Conservation (phyloP, 2,888 invertebrate genomes). For the Nemapogon koenigi region DNA sequence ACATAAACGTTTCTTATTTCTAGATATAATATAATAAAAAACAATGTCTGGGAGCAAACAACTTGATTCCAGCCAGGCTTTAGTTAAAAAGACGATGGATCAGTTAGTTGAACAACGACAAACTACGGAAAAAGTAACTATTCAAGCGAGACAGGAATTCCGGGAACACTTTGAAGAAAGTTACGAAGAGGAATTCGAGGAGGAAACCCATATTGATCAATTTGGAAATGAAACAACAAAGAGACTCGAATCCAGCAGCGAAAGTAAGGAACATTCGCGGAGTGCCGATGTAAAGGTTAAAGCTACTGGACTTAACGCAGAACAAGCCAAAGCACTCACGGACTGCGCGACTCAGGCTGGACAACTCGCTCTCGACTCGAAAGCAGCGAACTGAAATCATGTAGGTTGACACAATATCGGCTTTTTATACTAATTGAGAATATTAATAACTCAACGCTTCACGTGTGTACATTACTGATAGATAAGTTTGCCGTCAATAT, state of each 20-base stretch:
- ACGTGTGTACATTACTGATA: no score
- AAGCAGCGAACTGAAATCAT: slow-evolving; percentile 42
- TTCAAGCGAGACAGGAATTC: slow-evolving; percentile 58
- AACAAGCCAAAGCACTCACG: slow-evolving; percentile 54
- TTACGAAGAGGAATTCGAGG: slow-evolving; percentile 58
- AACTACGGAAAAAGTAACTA: slow-evolving; percentile 44
- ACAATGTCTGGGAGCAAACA: slow-evolving; percentile 46
- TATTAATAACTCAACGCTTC: no score
- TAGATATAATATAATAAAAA: slow-evolving; percentile 15
- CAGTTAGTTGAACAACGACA: slow-evolving; percentile 45
- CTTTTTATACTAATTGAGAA: no score
- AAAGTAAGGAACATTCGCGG: slow-evolving; percentile 54
- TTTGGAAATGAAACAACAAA: slow-evolving; percentile 52
- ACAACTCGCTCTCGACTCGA: slow-evolving; percentile 54
- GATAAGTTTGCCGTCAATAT: no score
- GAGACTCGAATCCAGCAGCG: slow-evolving; percentile 51
- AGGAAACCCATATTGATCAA: slow-evolving; percentile 53
- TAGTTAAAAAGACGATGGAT: slow-evolving; percentile 57
- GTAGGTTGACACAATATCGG: slow-evolving; percentile 4
- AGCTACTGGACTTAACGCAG: slow-evolving; percentile 48
- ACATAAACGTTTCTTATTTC: no score
- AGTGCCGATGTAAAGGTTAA: slow-evolving; percentile 58
- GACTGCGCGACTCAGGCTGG: slow-evolving; percentile 57
- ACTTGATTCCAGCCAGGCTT: slow-evolving; percentile 51
- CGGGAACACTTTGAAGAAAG: slow-evolving; percentile 51